Base-by-base conservation (phyloP, 2,797 vertebrate species). In the Cyprinella venusta region DNA sequence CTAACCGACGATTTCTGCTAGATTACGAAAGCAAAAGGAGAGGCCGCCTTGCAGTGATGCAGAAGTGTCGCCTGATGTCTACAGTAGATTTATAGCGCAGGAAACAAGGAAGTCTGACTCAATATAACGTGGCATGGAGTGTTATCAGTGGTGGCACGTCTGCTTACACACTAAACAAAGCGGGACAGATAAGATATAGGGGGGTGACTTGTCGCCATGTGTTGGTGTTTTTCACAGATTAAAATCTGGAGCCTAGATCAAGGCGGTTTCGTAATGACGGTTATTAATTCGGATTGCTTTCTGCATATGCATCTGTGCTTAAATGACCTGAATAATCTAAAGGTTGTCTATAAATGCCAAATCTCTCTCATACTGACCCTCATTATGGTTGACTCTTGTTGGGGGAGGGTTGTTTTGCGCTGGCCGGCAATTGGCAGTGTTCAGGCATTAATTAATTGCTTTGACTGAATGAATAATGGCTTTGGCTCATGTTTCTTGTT, bases 381-480 rank as follows among this genome's bases (percentile, higher is more conserved):
- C 42, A 74, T 45, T 65, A 78, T 19, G 19, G 69, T 33, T 5
- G 24, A 45, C 36, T 63, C 54, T 56, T 30, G 56, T 6, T 79
- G 69, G 68, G 40, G 71, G 56, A 74, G 68, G 42, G 13, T 38
- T 82, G 79, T 75, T 75, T 88, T 36, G 69, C 24, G 2, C 36
- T 82, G 81, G 65, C 76, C 67, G 30, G 76, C 82, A 74, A 64
- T 84, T 77, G 84, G 86, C 82, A 71, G 81, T 71, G 83, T 68
- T 72, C 50, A 82, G 82, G 82, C 76, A 84, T 88, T 88, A 86
- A 88, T 88, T 84, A 88, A 87, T 88, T 84, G 76, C 67, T 38
- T 80, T 80, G 67, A 80, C 86, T 82, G 86, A 86, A 82, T 87
- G 87, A 87, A 82, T 88, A 88, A 88, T 87, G 82, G 70, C 81